Base-by-base conservation (phyloP, 1,140 invertebrate species). In the Mesaphorura yosii region DNA sequence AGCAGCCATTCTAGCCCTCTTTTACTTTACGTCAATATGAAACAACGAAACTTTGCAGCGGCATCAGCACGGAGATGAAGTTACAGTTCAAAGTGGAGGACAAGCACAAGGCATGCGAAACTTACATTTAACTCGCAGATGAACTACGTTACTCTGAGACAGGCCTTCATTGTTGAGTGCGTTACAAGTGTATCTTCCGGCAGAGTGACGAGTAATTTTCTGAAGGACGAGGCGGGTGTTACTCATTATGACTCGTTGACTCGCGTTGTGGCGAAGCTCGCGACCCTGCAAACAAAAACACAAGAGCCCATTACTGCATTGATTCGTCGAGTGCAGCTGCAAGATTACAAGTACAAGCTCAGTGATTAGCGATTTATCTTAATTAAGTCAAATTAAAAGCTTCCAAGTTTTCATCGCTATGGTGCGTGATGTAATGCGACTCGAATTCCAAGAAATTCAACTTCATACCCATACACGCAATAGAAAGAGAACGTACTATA, bases 151-250 rank as follows among this genome's bases (percentile, higher is more conserved):
- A 69, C 84, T 88, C 51, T 77, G 76, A 39, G 83, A 82, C 67
- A 81, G 83, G 39, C 86, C 86, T 66, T 88, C 85, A 46, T 77
- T 76, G 68, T 88, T 89, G 17, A 79, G 78, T 5, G 84, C 85
- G 57, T 83, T 72, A 66, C 86, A 89, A 29, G 81, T 85, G 67
- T 87, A 89, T 64, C 82, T 78, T 1, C 86, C 86, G 3, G 83
- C 83, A 2, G 83, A 81, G 49, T 78, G 75, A 51, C 82, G 72
- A n/a, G 78, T 83, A 40, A 89, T 80, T 51, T 79, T 79, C 66
- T 88, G 86, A 26, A 89, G 76, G 0, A 88, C 84, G 47, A 90
- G 70, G 59, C 84, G 86, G 63, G 82, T 80, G 66, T 86, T 84
- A 65, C 82, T 87, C 52, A 88, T 72, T 48, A 89, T 84, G 10